Percentiles rank a stretch among this genome's conserved stretches.
These are phyloP conservation scores for Eptatretus atami DNA, from an alignment of 2,797 vertebrate genomes.

Conservation along the genomic window DNA sequence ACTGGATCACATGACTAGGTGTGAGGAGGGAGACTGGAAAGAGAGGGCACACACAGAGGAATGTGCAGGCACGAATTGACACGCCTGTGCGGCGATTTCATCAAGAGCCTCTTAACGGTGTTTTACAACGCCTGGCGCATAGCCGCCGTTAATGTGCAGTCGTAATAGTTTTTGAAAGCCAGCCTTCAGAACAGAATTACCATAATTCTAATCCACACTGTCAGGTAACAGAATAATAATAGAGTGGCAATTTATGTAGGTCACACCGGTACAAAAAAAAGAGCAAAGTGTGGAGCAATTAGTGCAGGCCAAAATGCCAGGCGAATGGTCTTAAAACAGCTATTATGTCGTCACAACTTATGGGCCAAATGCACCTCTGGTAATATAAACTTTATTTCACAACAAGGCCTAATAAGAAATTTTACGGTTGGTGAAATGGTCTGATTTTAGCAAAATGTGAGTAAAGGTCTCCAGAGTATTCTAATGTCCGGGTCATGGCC, in stretches of 20 bases:
- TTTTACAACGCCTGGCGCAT: slow-evolving; percentile 4
- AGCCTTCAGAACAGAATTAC: slow-evolving; percentile 6
- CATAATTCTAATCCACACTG: slow-evolving; percentile 6
- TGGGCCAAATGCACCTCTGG: not conserved
- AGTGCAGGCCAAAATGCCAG: slow-evolving; percentile 2
- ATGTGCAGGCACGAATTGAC: no score
- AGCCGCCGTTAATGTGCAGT: slow-evolving; percentile 4
- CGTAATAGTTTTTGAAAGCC: slow-evolving; percentile 5
- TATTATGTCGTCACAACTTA: slow-evolving; percentile 1
- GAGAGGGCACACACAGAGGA: no score
- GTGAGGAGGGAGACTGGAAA: no score
- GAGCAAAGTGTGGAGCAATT: slow-evolving; percentile 4
- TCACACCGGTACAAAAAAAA: not conserved
- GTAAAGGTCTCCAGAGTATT: no score
- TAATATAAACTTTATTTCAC: slow-evolving; percentile 5
- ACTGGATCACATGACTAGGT: no score
- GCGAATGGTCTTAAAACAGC: slow-evolving; percentile 2
- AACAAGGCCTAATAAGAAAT: not conserved
- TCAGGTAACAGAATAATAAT: slow-evolving; percentile 6
- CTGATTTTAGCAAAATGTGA: no score
- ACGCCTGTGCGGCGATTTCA: not conserved
- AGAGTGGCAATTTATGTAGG: slow-evolving; percentile 5
- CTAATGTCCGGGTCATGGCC: no score
- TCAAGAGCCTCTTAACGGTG: slow-evolving; percentile 5
- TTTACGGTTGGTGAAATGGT: no score